Evolutionary conservation across 2,888 invertebrate genomes (phyloP).

Genomic region (Xestoiulus laeticollis): DNA sequence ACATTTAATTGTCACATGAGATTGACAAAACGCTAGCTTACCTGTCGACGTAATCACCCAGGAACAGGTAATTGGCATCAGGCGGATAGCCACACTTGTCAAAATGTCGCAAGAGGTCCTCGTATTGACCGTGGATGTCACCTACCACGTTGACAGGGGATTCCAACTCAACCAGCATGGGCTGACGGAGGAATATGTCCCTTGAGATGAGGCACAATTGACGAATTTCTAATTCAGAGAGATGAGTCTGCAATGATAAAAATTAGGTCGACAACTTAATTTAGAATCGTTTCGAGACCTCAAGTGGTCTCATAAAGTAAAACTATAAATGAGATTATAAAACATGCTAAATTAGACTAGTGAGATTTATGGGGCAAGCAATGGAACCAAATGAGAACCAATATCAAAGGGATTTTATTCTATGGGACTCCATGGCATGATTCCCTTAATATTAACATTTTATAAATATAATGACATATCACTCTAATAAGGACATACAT

Average conservation of each 20-base stretch:
- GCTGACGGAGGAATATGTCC: constrained; percentile 66
- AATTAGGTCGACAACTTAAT: not conserved
- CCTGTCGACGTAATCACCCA: constrained; percentile 70
- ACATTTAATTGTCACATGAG: not conserved
- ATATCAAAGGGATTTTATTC: no score
- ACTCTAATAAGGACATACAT: no score
- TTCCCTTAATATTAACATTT: no score
- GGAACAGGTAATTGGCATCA: constrained; percentile 67
- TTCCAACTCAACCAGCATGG: constrained; percentile 67
- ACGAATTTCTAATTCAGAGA: constrained; percentile 64
- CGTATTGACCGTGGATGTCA: constrained; percentile 69
- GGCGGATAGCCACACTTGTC: constrained; percentile 68
- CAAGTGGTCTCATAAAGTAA: no score
- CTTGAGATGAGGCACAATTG: constrained; percentile 65
- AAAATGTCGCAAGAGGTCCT: constrained; percentile 68
- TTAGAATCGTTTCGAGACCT: no score
- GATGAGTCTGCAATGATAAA: not conserved
- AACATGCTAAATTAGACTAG: no score
- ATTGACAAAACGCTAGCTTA: constrained; percentile 54
- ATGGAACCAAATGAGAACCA: no score
- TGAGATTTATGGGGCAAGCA: no score
- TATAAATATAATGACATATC: no score
- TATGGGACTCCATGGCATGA: no score
- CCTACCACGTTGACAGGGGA: constrained; percentile 68
- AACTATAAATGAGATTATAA: no score